Evolutionary conservation across 2,888 invertebrate species (phyloP).

Genomic region (Leptura quadrifasciata): DNA sequence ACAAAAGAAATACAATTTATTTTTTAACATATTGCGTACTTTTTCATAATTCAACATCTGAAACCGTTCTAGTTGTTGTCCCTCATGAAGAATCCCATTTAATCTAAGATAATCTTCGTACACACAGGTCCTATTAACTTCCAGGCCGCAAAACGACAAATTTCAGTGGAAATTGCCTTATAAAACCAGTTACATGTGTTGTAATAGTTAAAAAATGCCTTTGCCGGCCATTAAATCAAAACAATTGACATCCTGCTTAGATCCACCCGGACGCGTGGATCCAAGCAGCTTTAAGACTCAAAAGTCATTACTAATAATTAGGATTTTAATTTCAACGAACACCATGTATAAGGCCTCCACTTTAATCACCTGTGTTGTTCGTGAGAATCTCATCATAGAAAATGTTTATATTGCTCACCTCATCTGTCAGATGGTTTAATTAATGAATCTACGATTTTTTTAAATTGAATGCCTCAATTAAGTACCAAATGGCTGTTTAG

Average conservation of each 20-base stretch:
- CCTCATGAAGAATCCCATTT: conserved; percentile 4
- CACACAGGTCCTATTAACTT: conserved; percentile 8
- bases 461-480: conserved; percentile 38
- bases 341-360: conserved; percentile 2
- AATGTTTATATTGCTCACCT: conserved; percentile 33
- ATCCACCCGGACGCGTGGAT: conserved; percentile 1
- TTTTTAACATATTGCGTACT: neutral
- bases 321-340: conserved; percentile 24
- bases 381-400: conserved; percentile 27
- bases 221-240: conserved; percentile 12
- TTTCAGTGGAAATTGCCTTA: conserved; percentile 13
- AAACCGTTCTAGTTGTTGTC: neutral
- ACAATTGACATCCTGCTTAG: conserved; percentile 8
- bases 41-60: neutral
- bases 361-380: conserved; percentile 21
- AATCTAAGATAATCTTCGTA: conserved; percentile 16
- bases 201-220: conserved; percentile 8
- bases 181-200: conserved; percentile 17
- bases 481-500: conserved; percentile 22
- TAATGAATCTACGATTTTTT: conserved; percentile 25
- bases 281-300: neutral
- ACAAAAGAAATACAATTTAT: neutral
- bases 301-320: conserved; percentile 25
- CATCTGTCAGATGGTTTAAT: conserved; percentile 34
- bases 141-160: conserved; percentile 1